These are phyloP conservation scores for Dysidea cf. avara DNA, from an alignment of 37 sponge, comb jelly and placozoan genomes.

Conservation along the genomic window DNA sequence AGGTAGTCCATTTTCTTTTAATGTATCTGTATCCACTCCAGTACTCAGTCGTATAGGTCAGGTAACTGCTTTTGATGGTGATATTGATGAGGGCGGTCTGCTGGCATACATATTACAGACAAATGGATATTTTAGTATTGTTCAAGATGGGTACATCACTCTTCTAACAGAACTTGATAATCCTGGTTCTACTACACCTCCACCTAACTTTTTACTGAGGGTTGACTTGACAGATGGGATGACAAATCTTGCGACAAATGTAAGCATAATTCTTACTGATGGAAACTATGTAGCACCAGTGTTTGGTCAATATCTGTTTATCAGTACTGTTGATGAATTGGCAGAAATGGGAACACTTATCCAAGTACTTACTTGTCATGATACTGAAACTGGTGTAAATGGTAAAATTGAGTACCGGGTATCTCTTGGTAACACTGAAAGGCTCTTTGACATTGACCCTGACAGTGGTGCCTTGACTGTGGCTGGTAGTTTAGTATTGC, in stretches of 20 bases:
- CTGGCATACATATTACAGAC: too few relatives aligned
- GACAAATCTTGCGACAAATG: background rate
- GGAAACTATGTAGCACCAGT: constrained; percentile 33
- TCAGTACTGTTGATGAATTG: background rate
- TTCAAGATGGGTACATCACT: constrained; percentile 17
- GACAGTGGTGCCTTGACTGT: background rate
- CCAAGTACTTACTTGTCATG: background rate
- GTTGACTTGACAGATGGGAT: background rate
- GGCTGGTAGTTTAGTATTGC: background rate
- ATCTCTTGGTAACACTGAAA: background rate
- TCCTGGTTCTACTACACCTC: background rate
- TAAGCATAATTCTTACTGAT: constrained; percentile 25
- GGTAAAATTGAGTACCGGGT: background rate
- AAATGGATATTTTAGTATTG: constrained; percentile 6
- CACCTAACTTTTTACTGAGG: constrained; percentile 2
- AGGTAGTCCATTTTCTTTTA: too few relatives aligned
- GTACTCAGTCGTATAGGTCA: too few relatives aligned
- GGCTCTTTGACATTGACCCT: background rate
- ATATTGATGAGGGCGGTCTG: too few relatives aligned
- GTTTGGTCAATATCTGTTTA: constrained; percentile 7
- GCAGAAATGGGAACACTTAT: background rate
- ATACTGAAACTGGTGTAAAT: background rate
- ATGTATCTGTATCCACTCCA: too few relatives aligned
- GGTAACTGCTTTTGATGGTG: too few relatives aligned
- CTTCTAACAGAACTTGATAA: constrained; percentile 13